Evolutionary conservation across 2,797 vertebrate species (phyloP), one percentile per base, ranked within the genome.

Genomic region (Ibycter americanus): DNA sequence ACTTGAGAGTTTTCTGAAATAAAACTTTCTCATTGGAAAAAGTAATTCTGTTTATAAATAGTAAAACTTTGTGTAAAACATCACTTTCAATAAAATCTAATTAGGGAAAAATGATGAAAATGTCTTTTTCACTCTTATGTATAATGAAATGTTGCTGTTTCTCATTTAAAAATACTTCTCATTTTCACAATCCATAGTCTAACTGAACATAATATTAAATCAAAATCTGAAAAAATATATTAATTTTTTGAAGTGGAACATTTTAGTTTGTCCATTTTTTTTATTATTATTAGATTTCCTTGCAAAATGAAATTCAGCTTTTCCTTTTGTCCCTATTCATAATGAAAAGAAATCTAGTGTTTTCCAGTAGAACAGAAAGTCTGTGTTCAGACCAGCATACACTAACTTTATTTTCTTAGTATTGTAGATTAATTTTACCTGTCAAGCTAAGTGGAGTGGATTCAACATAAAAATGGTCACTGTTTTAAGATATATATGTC

Each of bases 271-370:
- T 70, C 21, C 5, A 65, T 76, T 93, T 27, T 54, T 89, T 96
- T 63, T 73, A 42, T 38, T 38, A 38, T 65, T 44, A 79, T 80
- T 87, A 29, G 51, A 79, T 90, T 90, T 89, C 22, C 40, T 73
- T 80, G 40, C 27, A 77, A 89, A 83, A 86, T 66, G 62, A 65
- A 84, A 49, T 82, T 76, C 13, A 54, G 8, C 21, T 92, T 93
- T 93, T 77, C 22, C 25, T 81, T 89, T 92, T 87, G 38, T 82
- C 47, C 52, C 16, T 80, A 5, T 87, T 85, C 47, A 56, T 68
- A 91, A 91, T 52, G 55, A 85, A 89, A 95, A 85, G 44, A 95
- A 66, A 89, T 84, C 62, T 68, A 40, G 12, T 90, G 54, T 93
- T 89, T 93, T 83, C 54, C 46, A 68, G 46, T 34, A 66, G 71